Evolutionary conservation across 2,113 vertebrate species (phyloP).

Genomic region (Nipponia nippon): DNA sequence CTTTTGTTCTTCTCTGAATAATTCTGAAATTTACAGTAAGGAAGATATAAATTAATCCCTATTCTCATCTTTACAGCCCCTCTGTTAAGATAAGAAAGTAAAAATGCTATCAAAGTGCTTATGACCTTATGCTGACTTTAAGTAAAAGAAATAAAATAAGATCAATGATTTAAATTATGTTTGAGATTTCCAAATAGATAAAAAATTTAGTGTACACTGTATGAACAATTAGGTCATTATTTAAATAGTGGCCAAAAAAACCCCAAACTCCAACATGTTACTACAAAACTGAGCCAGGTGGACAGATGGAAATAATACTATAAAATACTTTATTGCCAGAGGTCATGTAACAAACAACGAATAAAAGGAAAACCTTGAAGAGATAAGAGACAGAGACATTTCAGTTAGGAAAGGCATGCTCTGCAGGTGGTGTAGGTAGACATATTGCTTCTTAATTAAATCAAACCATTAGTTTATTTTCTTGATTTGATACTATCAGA

Average conservation of each 20-base stretch:
- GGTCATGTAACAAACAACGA: neutral
- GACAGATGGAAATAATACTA: slow-evolving; percentile 49
- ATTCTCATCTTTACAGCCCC: neutral
- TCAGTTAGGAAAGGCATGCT: neutral
- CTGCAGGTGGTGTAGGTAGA: neutral
- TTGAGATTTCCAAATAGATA: neutral
- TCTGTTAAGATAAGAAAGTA: neutral
- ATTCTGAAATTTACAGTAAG: neutral
- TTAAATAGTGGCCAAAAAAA: neutral
- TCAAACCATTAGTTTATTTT: neutral
- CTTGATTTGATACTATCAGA: neutral
- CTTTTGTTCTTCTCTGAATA: neutral
- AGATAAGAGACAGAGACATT: neutral
- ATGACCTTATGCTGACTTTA: neutral
- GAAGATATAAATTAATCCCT: neutral
- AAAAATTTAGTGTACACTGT: neutral
- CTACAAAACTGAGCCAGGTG: neutral
- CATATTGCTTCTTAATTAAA: neutral
- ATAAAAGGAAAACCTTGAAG: neutral
- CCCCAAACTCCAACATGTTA: neutral
- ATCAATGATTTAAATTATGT: neutral
- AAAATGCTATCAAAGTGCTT: neutral
- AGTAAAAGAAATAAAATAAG: neutral
- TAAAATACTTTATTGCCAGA: slow-evolving; percentile 25
- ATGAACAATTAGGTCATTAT: slow-evolving; percentile 7